Base-by-base conservation (phyloP, 1,140 invertebrate species). In the Whitmania pigra region DNA sequence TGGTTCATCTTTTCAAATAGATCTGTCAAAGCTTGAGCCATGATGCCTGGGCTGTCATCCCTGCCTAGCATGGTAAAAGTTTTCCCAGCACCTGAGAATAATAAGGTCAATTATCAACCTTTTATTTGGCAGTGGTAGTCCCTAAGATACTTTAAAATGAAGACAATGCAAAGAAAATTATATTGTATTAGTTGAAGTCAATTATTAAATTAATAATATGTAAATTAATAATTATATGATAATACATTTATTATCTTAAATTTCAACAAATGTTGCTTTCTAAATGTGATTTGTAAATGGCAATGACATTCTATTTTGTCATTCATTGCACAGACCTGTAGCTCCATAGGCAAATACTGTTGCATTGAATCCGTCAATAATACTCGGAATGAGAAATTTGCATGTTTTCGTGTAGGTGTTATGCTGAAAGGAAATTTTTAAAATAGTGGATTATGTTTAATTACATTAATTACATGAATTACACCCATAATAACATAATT, bases 311-410 rank as follows among this genome's bases (percentile, higher is more conserved):
- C 13, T 11, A 49, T 49, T 49, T 49, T 49, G 43, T 49, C 43
- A 49, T 49, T 49, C 4, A 15, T 49, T 49, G 11, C 1, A 36
- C 53, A 25, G 80, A 84, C 85, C 86, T 22, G 93, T 95, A 0
- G 92, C 90, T n/a, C 92, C 94, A 79, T 97, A 97, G 2, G 94
- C 94, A 82, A 97, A 97, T 0, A 97, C 92, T 0, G 93, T 94
- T 0, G 90, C 93, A 76, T 90, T 91, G 73, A 82, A 86, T 0
- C 86, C 86, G 54, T 80, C 79, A 29, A 86, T 79, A 40, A 87
- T 84, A 75, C 81, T 83, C 86, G 91, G 87, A 13, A 87, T 82
- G 2, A 87, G 78, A 53, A 78, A 77, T 76, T 83, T 84, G 20
- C 85, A 84, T 20, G 86, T 86, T n/a, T 80, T 86, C 71, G 88